Base-by-base conservation (phyloP, 2,797 vertebrate species). In the Phrynocephalus guinanensis region DNA sequence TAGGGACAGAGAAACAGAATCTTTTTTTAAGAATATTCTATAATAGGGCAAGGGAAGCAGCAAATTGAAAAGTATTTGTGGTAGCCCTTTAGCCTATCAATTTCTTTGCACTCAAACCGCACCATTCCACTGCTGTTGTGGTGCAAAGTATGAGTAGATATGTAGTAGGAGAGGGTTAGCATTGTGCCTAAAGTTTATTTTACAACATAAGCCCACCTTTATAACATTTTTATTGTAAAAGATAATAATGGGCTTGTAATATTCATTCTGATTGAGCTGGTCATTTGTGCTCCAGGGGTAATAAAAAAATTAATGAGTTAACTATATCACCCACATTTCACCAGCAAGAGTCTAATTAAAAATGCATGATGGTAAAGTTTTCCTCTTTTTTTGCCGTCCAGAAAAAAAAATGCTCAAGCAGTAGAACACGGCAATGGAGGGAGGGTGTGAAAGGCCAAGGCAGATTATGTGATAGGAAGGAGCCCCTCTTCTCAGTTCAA, bases 341-440 rank as follows among this genome's bases (percentile, higher is more conserved):
- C 84, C 88, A 88, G 82, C 81, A 85, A 90, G 68, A 26, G 56
- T 10, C 28, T 91, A 68, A 92, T 94, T 92, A 93, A 93, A 95
- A 76, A 94, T 77, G 30, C 0, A 72, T 28, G 52, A 38, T 15
- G 83, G 76, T 48, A 78, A 80, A 92, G 80, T 92, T 93, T 93
- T 87, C 13, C 20, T 73, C 15, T 60, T 60, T 56, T 84, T 88
- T 82, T 86, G 24, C 85, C 60, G 76, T 24, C 71, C 87, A 91
- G 89, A 76, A 91, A 86, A 89, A 89, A 76, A 91, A 86, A 89
- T 2, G 0, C 56, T 76, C 63, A 33, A 79, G 56, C 48, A 48
- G 73, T 30, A 56, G n/a, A 56, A 67, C 9, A 82, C 9, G 76
- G 30, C 15, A 2, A 0, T 38, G 52, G 60, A 10, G 11, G 0